Conservation (phyloP, 2,113 vertebrate genomes). For the Pluvianellus socialis region DNA sequence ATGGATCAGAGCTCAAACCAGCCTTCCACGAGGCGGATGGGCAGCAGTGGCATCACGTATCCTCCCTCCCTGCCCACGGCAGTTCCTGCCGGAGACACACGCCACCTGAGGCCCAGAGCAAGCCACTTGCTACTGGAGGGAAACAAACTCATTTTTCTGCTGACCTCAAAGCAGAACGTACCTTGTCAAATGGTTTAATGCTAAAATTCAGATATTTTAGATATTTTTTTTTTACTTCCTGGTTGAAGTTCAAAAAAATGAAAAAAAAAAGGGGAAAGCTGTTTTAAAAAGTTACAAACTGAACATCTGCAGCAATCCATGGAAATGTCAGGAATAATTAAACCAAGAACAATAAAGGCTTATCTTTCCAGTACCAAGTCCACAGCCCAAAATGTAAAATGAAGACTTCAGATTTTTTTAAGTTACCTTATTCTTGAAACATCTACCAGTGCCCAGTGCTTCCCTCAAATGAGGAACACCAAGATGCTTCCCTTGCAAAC, state of each 20-base stretch:
- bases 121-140: not conserved
- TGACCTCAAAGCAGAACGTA: not conserved
- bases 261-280: not conserved
- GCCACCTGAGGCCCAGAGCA: not conserved
- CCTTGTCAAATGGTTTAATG: not conserved
- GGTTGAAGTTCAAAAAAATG: not conserved
- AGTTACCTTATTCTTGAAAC: not conserved
- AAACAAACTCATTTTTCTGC: not conserved
- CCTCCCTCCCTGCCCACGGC: not conserved
- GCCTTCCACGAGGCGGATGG: not conserved
- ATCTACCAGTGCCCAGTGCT: not conserved
- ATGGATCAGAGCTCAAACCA: not conserved
- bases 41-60: accelerated
- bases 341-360: not conserved
- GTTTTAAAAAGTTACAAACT: not conserved
- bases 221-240: not conserved
- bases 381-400: not conserved
- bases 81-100: not conserved
- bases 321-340: not conserved
- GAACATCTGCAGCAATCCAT: not conserved
- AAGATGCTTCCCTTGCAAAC: not conserved
- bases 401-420: not conserved
- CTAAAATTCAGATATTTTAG: not conserved
- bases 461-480: not conserved
- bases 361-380: not conserved